These are phyloP conservation scores for Galagoides demidoff DNA, from an alignment of 2,797 vertebrate species.

Conservation along the genomic window DNA sequence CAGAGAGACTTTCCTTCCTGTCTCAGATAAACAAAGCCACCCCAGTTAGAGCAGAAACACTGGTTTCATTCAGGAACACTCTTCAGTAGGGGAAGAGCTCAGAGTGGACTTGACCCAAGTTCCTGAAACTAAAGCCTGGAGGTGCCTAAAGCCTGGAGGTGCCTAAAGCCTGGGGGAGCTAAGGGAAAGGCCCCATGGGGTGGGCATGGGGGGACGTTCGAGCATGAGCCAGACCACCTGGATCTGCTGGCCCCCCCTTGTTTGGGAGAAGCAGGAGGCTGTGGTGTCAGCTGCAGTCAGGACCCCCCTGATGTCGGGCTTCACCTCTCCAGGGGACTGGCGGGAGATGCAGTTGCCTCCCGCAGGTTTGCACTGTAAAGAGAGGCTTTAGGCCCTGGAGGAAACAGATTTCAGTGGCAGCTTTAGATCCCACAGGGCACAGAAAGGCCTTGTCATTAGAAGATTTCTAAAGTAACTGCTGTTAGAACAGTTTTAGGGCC, in stretches of 20 bases:
- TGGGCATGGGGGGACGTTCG: too few relatives aligned
- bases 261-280: neutral
- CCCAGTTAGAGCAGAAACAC: too few relatives aligned
- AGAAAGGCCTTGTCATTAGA: neutral
- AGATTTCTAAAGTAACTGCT: neutral
- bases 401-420: neutral
- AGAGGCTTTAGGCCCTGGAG: neutral
- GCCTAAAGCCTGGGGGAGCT: neutral
- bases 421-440: neutral
- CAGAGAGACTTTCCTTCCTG: too few relatives aligned
- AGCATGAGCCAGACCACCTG: accelerated
- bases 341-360: neutral
- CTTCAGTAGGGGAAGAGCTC: too few relatives aligned
- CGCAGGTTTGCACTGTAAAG: neutral
- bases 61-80: too few relatives aligned
- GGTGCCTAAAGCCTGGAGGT: neutral
- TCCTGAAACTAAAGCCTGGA: neutral
- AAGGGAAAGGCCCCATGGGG: neutral
- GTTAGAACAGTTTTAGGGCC: neutral
- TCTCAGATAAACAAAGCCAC: too few relatives aligned
- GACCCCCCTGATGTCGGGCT: too few relatives aligned
- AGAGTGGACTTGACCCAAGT: too few relatives aligned
- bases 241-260: too few relatives aligned
- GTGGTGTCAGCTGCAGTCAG: neutral
- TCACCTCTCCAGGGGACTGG: neutral